Evolutionary conservation across 35 echinoderm and acorn worm genomes (phyloP).

Genomic region (Ophioderma brevispina): DNA sequence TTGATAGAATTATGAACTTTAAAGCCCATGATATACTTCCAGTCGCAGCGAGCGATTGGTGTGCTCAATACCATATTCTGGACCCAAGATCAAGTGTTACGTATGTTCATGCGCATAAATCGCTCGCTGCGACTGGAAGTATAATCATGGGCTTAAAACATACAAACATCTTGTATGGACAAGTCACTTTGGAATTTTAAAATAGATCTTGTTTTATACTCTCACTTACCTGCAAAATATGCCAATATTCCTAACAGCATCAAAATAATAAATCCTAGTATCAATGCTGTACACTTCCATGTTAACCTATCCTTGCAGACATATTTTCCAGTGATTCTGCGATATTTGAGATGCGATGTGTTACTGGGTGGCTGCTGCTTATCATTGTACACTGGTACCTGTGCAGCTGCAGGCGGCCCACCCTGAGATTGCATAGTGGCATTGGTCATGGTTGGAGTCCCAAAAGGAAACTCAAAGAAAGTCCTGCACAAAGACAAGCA

Average conservation of each 20-base stretch:
- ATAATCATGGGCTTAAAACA: no score
- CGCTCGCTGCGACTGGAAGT: no score
- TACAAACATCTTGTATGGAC: no score
- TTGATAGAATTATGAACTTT: no score
- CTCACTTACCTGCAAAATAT: slow-evolving; percentile 82
- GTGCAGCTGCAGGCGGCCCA: background rate
- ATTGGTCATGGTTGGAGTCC: background rate
- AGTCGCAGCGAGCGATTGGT: no score
- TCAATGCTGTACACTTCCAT: slow-evolving; percentile 75
- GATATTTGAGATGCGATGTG: slow-evolving; percentile 34
- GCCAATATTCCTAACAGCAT: slow-evolving; percentile 66
- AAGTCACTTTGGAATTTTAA: no score
- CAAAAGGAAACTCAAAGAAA: slow-evolving; percentile 34
- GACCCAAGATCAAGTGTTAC: no score
- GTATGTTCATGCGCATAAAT: no score
- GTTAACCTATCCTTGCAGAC: slow-evolving; percentile 70
- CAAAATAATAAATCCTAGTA: slow-evolving; percentile 61
- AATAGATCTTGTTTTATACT: no score
- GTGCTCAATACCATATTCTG: no score
- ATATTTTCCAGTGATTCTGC: slow-evolving; percentile 28
- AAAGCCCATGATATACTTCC: no score
- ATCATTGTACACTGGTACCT: slow-evolving; percentile 33
- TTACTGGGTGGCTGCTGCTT: slow-evolving; percentile 19
- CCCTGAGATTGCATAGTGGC: background rate
- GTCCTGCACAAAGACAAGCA: background rate